Evolutionary conservation across 2,113 vertebrate species (phyloP), one percentile per base, ranked within the genome.

Genomic region (Psephotus haematonotus): DNA sequence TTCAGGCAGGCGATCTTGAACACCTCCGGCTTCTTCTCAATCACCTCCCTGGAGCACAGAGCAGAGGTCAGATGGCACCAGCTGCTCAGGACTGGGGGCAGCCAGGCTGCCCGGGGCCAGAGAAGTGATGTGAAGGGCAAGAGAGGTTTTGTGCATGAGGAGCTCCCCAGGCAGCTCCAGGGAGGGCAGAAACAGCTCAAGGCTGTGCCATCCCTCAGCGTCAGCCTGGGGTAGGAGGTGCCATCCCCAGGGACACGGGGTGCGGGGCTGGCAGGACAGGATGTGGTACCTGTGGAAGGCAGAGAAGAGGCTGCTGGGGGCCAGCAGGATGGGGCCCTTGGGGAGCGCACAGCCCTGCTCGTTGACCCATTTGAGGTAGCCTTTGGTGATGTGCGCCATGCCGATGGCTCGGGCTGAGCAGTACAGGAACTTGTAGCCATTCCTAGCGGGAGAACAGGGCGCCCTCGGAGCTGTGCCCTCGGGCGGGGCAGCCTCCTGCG

Each of bases 371-470:
- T 97, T 97, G 53, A 99, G 97, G 96, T 99, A 99, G 46, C 98
- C 98, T 88, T 99, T 99, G 70, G 99, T 99, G 97, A 99, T 98
- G 88, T 98, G 98, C 0, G 99, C 98, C 99, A 99, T 98, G 90
- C 99, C 99, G 1, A 99, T 99, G 2, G 99, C 98, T 79, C 99
- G 98, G 3, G 99, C 99, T 0, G 99, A 99, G 91, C 99, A 99
- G 93, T 99, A 99, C 85, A 99, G 98, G 97, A 99, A 99, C 96
- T 99, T 99, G 95, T 99, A 99, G 62, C 99, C 99, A 3, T 99
- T 99, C 97, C 99, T 99, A 90, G 55, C 57, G 68, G 78, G 31
- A 80, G 47, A 23, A 68, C 39, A 92, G 43, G 43, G 62, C 92
- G 33, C 6, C 15, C 25, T 50, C 70, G 41, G 70, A 88, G 78